phyloP scores from a whole-genome alignment of 2,797 vertebrate genomes.

The Rhynchotus rufescens region DNA sequence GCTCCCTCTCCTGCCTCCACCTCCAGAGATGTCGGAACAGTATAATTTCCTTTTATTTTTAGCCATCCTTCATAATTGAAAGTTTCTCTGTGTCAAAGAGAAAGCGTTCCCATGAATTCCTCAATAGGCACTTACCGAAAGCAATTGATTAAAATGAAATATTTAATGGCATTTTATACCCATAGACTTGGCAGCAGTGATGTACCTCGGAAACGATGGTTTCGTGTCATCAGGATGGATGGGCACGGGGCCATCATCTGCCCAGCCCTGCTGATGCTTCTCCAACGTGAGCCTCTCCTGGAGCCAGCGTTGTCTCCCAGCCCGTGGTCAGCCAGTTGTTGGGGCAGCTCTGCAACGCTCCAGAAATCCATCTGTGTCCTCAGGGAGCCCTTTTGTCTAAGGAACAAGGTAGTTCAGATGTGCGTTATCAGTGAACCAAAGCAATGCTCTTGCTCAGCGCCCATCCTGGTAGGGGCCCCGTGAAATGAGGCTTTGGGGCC shows the following conservation, averaged over 20 bases:
- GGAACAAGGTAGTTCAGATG: background rate
- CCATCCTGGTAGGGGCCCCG: background rate
- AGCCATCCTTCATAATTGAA: conserved; percentile 61
- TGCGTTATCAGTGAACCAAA: background rate
- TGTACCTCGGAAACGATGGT: background rate
- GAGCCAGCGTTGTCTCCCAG: fast-evolving
- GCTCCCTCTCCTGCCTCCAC: conserved; percentile 47
- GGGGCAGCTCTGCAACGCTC: background rate
- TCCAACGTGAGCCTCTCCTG: background rate
- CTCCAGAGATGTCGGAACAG: conserved; percentile 67
- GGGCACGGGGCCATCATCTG: background rate
- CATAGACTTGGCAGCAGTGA: background rate
- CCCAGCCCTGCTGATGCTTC: background rate
- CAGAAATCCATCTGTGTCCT: background rate
- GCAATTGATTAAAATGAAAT: conserved; percentile 52
- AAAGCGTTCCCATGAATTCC: conserved; percentile 46
- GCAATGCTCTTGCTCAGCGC: background rate
- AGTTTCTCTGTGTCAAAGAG: conserved; percentile 41
- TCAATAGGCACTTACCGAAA: conserved; percentile 52
- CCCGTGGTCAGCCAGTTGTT: background rate
- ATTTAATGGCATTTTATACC: conserved; percentile 29
- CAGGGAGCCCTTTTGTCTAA: background rate
- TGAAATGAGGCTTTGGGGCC: background rate
- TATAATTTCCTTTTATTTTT: conserved; percentile 73
- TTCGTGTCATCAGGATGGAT: background rate